These are phyloP conservation scores for Agrochola circellaris DNA, from an alignment of 2,888 invertebrate genomes.

Conservation along the genomic window DNA sequence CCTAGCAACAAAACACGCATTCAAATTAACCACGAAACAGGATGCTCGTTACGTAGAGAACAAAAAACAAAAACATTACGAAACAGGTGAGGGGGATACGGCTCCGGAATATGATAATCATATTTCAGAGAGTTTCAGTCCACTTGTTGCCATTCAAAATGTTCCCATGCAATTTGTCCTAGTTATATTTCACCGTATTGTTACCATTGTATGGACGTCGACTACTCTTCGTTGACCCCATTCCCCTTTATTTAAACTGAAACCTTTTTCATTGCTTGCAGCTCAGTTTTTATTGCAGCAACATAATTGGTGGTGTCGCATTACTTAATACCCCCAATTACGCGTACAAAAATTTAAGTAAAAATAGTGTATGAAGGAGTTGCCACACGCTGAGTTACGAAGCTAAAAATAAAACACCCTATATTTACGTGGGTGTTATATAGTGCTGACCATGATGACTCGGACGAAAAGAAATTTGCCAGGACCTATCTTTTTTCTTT, in stretches of 20 bases:
- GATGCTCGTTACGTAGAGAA: slow-evolving; percentile 84
- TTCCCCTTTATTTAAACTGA: slow-evolving; percentile 57
- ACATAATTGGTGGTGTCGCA: slow-evolving; percentile 49
- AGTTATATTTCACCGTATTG: slow-evolving; percentile 63
- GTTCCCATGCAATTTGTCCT: slow-evolving; percentile 69
- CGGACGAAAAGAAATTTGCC: background rate
- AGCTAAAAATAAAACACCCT: slow-evolving; percentile 17
- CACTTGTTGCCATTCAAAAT: slow-evolving; percentile 78
- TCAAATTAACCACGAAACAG: slow-evolving; percentile 87
- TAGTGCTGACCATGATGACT: background rate
- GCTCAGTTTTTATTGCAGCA: slow-evolving; percentile 52
- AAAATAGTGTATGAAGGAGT: slow-evolving; percentile 32
- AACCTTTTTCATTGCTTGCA: slow-evolving; percentile 53
- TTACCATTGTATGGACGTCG: slow-evolving; percentile 59
- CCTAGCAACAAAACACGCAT: slow-evolving; percentile 83
- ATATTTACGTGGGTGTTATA: background rate
- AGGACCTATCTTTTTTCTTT: background rate
- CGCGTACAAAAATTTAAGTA: slow-evolving; percentile 17
- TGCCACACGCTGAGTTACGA: slow-evolving; percentile 1
- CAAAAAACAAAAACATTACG: slow-evolving; percentile 80
- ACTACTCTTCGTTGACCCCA: slow-evolving; percentile 60
- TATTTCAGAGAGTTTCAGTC: slow-evolving; percentile 78
- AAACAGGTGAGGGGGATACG: slow-evolving; percentile 81
- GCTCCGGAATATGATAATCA: slow-evolving; percentile 80
- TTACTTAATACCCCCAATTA: slow-evolving; percentile 51